phyloP scores from a whole-genome alignment of 2,797 vertebrate species.

The Clarias platycephalus region DNA sequence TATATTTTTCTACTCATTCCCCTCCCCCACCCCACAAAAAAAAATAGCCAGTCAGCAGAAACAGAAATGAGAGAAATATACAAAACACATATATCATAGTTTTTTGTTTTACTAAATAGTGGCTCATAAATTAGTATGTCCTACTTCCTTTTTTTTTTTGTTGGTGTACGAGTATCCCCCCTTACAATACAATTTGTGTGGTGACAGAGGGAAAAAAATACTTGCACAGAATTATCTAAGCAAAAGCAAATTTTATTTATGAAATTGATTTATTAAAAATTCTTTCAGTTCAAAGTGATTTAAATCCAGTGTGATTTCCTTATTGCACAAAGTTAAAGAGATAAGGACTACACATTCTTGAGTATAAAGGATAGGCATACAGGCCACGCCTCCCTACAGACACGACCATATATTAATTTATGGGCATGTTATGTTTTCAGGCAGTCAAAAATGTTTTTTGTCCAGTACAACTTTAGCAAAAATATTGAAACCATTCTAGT shows the following conservation, averaged over 20 bases:
- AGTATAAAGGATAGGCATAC: neutral
- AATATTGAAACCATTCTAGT: neutral
- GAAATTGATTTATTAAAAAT: too few relatives aligned
- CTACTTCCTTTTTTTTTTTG: too few relatives aligned
- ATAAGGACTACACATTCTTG: neutral
- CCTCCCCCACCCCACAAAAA: too few relatives aligned
- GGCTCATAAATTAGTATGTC: too few relatives aligned
- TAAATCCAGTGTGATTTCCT: neutral
- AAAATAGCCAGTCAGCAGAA: too few relatives aligned
- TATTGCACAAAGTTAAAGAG: neutral
- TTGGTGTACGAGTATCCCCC: too few relatives aligned
- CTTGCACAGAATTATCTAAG: neutral
- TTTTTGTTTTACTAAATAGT: too few relatives aligned
- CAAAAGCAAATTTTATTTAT: neutral
- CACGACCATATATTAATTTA: neutral
- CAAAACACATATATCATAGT: too few relatives aligned
- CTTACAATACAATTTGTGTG: neutral
- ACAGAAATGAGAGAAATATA: too few relatives aligned
- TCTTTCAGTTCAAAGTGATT: neutral
- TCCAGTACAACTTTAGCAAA: neutral
- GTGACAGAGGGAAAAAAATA: neutral
- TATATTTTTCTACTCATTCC: too few relatives aligned
- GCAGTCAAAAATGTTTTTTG: neutral
- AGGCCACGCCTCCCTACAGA: neutral
- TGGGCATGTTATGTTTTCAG: neutral